phyloP scores from a whole-genome alignment of 2,888 invertebrate species.

The Drosophila yooni region DNA sequence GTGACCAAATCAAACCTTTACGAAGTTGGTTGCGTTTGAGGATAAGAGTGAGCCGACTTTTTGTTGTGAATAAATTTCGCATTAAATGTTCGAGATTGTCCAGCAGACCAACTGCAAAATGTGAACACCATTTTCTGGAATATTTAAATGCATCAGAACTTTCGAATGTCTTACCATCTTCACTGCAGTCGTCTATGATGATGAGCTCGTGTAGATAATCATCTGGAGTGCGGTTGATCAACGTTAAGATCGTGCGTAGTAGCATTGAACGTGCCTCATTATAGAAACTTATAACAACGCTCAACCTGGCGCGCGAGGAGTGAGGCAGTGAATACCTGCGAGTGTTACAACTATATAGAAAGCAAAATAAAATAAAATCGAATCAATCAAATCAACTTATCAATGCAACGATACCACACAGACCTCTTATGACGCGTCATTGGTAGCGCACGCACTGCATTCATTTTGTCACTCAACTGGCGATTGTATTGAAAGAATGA shows the following conservation, averaged over 20 bases:
- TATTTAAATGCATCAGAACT: too few species aligned
- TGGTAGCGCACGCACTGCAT: slow-evolving; percentile 72
- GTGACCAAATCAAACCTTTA: slow-evolving; percentile 84
- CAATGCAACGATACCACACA: slow-evolving; percentile 6
- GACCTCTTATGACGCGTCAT: slow-evolving; percentile 79
- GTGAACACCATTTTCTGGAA: neutral
- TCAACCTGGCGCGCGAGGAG: slow-evolving; percentile 58
- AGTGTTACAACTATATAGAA: slow-evolving; percentile 64
- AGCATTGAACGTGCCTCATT: slow-evolving; percentile 82
- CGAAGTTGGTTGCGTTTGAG: slow-evolving; percentile 72
- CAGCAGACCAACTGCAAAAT: slow-evolving; percentile 48
- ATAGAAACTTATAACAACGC: slow-evolving; percentile 80
- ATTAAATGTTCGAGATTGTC: slow-evolving; percentile 34
- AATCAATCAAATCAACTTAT: neutral
- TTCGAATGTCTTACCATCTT: slow-evolving; percentile 67
- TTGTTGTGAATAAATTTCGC: slow-evolving; percentile 1
- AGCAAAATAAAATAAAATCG: neutral
- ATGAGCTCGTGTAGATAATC: slow-evolving; percentile 80
- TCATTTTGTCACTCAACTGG: slow-evolving; percentile 70
- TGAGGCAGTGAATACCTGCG: slow-evolving; percentile 53
- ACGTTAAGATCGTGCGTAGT: slow-evolving; percentile 76
- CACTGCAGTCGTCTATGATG: slow-evolving; percentile 81
- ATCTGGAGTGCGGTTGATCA: slow-evolving; percentile 73
- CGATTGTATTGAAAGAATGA: slow-evolving; percentile 61
- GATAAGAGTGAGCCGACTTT: slow-evolving; percentile 11